Percentiles rank a stretch among this genome's conserved stretches.
phyloP scores from a whole-genome alignment of 2,888 invertebrate genomes.

The Leptinotarsa juncta region DNA sequence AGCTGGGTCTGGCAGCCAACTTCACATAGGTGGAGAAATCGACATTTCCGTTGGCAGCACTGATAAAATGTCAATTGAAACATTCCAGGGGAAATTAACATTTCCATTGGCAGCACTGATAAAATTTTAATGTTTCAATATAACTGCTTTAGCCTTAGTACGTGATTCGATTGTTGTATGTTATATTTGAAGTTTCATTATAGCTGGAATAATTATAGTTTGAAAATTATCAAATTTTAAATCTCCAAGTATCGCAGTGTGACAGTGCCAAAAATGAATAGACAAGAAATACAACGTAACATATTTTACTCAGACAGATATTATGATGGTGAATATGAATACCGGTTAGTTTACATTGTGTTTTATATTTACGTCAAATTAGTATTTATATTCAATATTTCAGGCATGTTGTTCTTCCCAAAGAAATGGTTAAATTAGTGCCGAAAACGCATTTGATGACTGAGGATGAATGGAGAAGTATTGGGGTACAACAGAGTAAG shows the following conservation, averaged over 20 bases:
- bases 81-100: no score
- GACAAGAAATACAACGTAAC: slow-evolving; percentile 69
- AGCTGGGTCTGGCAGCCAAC: no score
- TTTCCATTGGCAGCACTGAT: no score
- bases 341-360: slow-evolving; percentile 75
- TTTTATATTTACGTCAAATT: not conserved
- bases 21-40: no score
- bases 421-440: slow-evolving; percentile 89
- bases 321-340: slow-evolving; percentile 90
- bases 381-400: slow-evolving; percentile 28
- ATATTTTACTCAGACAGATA: slow-evolving; percentile 96
- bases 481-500: slow-evolving; percentile 96
- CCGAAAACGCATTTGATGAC: slow-evolving; percentile 94
- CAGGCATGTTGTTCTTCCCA: slow-evolving; percentile 95
- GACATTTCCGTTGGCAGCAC: no score
- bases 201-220: no score
- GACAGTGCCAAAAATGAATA: slow-evolving; percentile 50
- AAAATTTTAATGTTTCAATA: no score
- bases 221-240: not conserved
- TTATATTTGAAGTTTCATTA: no score
- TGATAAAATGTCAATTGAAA: no score
- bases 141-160: no score
- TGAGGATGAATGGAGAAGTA: slow-evolving; percentile 92
- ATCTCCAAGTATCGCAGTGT: not conserved
- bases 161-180: no score